Percentiles rank a stretch among this genome's conserved stretches.
Conservation (phyloP, 2,888 invertebrate species). For the Sipha maydis region DNA sequence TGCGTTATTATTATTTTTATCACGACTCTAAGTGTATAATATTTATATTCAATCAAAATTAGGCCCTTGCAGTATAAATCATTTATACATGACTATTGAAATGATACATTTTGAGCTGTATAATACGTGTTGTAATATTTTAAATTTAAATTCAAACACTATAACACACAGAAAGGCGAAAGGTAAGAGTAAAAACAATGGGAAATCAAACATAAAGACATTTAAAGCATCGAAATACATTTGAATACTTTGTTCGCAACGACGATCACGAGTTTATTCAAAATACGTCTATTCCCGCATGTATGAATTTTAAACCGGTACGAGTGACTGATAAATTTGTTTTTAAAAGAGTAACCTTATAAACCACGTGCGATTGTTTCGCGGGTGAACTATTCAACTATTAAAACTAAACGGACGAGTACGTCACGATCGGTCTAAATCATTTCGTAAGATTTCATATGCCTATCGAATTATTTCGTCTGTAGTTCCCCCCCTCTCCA, state of each 20-base stretch:
- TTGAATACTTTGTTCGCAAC: neutral
- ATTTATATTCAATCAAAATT: neutral
- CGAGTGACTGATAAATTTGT: conserved; percentile 29
- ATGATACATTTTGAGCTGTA: neutral
- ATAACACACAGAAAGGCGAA: neutral
- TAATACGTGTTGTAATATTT: neutral
- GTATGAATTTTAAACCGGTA: conserved; percentile 9
- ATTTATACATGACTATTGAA: neutral
- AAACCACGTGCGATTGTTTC: conserved; percentile 14
- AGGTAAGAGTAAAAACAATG: neutral
- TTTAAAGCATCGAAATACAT: neutral
- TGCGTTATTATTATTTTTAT: too few relatives aligned
- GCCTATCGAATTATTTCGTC: neutral
- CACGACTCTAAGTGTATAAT: neutral
- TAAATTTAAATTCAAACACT: neutral
- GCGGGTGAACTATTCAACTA: conserved; percentile 1
- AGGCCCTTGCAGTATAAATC: neutral
- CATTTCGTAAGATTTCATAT: conserved; percentile 15
- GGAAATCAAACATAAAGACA: neutral
- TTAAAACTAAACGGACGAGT: neutral
- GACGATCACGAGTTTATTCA: conserved; percentile 10
- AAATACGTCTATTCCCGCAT: neutral
- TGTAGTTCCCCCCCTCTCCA: neutral
- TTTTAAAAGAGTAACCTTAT: neutral
- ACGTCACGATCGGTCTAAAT: conserved; percentile 22